Evolutionary conservation across 2,888 invertebrate species (phyloP).

Genomic region (Cheilosia scutellata): DNA sequence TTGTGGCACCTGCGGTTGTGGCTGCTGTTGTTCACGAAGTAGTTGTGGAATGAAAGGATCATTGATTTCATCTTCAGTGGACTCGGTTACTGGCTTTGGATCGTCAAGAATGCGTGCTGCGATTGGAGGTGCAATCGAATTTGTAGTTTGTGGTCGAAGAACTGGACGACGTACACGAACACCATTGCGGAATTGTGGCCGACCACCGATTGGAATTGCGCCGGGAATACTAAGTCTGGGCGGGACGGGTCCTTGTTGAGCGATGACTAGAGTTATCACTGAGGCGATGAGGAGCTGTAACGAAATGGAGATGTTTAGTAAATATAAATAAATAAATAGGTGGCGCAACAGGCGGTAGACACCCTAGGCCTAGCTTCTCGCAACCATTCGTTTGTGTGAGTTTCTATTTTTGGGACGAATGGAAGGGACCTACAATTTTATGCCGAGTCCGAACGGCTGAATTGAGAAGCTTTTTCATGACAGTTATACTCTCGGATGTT

Average conservation of each 20-base stretch:
- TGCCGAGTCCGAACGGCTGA: no score
- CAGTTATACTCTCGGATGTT: no score
- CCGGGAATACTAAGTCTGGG: conserved; percentile 88
- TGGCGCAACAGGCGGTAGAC: no score
- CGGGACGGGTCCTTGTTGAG: conserved; percentile 87
- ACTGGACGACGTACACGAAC: conserved; percentile 83
- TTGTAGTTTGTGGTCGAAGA: conserved; percentile 83
- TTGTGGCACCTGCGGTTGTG: conserved; percentile 83
- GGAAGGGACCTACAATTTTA: no score
- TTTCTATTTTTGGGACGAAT: no score
- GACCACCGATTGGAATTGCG: conserved; percentile 85
- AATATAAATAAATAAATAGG: no score
- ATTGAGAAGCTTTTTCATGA: no score
- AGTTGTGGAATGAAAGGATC: conserved; percentile 85
- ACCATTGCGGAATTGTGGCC: conserved; percentile 79
- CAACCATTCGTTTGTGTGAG: no score
- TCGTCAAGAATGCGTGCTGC: conserved; percentile 82
- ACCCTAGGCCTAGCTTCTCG: no score
- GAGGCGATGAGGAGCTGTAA: conserved; percentile 75
- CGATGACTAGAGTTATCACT: conserved; percentile 78
- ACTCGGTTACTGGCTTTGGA: conserved; percentile 88
- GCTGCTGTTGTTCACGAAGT: conserved; percentile 81
- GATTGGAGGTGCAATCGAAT: conserved; percentile 85
- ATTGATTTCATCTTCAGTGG: conserved; percentile 87
- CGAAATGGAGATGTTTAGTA: not conserved